These are phyloP conservation scores for Dasysyrphus albostriatus DNA, from an alignment of 2,888 invertebrate genomes.

Conservation along the genomic window DNA sequence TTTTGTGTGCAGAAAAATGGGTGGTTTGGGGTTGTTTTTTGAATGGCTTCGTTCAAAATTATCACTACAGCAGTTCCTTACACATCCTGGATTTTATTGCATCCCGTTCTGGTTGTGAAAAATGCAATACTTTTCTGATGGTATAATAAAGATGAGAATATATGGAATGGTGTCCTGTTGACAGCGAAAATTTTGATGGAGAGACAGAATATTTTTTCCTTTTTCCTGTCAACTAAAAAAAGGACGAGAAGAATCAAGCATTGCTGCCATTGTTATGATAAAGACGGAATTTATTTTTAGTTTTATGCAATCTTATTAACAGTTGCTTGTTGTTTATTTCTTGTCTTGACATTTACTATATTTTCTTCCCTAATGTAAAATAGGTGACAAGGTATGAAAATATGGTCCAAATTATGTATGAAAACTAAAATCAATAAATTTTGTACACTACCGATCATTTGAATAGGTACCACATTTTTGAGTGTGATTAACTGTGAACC, in stretches of 20 bases:
- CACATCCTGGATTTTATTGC: slow-evolving; percentile 71
- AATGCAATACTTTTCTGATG: slow-evolving; percentile 64
- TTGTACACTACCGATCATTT: too few species aligned
- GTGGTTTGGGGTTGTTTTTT: slow-evolving; percentile 20
- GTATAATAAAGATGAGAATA: slow-evolving; percentile 63
- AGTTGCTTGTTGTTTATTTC: neutral
- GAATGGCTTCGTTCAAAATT: slow-evolving; percentile 69
- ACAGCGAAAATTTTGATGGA: slow-evolving; percentile 62
- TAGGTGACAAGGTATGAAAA: too few species aligned
- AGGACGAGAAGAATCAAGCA: neutral
- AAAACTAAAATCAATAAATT: too few species aligned
- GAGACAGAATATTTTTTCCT: slow-evolving; percentile 15
- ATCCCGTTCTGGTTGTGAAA: slow-evolving; percentile 58
- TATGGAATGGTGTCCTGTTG: slow-evolving; percentile 58
- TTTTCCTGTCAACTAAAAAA: slow-evolving; percentile 23
- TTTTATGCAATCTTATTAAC: neutral
- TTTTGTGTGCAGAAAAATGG: slow-evolving; percentile 27
- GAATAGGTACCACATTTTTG: too few species aligned
- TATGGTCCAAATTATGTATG: too few species aligned
- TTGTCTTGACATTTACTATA: too few species aligned
- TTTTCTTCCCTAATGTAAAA: too few species aligned
- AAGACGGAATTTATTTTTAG: neutral
- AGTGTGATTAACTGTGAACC: too few species aligned
- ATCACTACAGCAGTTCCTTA: slow-evolving; percentile 70
- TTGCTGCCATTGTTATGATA: neutral